These are phyloP conservation scores for Acromyrmex charruanus DNA, from an alignment of 1,140 invertebrate species.

Conservation along the genomic window DNA sequence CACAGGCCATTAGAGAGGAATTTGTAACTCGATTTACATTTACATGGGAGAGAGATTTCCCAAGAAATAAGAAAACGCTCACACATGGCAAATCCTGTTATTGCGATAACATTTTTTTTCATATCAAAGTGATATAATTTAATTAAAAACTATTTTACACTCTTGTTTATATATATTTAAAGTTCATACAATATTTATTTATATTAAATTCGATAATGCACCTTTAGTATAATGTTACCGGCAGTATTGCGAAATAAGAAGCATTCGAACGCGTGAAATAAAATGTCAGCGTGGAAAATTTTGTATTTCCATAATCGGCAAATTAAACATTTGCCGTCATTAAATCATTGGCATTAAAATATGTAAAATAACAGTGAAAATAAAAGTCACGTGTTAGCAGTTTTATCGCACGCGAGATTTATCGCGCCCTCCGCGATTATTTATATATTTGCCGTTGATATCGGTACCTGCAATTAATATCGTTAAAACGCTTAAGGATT, in stretches of 20 bases:
- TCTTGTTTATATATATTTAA: slow-evolving; percentile 1
- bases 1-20: slow-evolving; percentile 61
- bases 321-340: slow-evolving; percentile 56
- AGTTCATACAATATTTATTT: not conserved
- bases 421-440: slow-evolving; percentile 53
- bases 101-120: not conserved
- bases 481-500: slow-evolving; percentile 64
- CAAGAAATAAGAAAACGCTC: not conserved
- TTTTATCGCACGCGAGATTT: slow-evolving; percentile 58
- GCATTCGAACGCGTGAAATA: slow-evolving; percentile 18
- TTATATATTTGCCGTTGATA: slow-evolving; percentile 63
- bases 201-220: not conserved
- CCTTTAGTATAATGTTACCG: not conserved
- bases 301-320: slow-evolving; percentile 55
- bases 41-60: slow-evolving; percentile 32
- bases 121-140: not conserved
- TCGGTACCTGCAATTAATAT: slow-evolving; percentile 61
- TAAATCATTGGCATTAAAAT: slow-evolving; percentile 58
- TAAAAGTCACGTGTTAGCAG: slow-evolving; percentile 49
- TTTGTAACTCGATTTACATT: slow-evolving; percentile 70
- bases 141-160: not conserved
- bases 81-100: not conserved
- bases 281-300: slow-evolving; percentile 41
- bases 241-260: slow-evolving; percentile 36
- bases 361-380: slow-evolving; percentile 49